Base-by-base conservation (phyloP, 2,797 vertebrate genomes). In the Erethizon dorsatum region DNA sequence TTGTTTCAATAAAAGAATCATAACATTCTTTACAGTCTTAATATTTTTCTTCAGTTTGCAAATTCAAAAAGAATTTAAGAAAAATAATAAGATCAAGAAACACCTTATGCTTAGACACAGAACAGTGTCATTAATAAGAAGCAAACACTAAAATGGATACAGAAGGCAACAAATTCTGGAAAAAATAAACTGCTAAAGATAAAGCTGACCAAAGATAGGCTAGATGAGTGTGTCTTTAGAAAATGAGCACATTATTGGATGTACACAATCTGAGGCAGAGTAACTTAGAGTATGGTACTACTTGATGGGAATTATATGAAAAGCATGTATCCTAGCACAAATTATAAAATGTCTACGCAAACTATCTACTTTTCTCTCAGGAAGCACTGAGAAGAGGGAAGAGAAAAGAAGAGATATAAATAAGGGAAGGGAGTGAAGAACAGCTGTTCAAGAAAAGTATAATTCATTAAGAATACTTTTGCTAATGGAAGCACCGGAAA, bases 21-120 rank as follows among this genome's bases (percentile, higher is more conserved):
- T 52, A 96, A 12, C 31, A 94, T 65, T 80, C 94, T 22, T 96
- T 79, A 96, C 0, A 67, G 28, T 56, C 59, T 91, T 85, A 91
- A 9, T 61, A 31, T 79, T 92, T 96, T 86, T 83, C 84, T 91
- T 97, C 61, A 83, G 22, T 94, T 75, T 94, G 28, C 31, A 86
- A 95, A 96, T 96, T 97, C 61, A 94, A 75, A 47, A 94, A 83
- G 45, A 52, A 9, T 88, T 92, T 41, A 95, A 61, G 83, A 83
- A 96, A 96, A 94, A 85, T 90, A 71, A 89, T 14, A 94, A 33
- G 61, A 96, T 77, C 85, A 97, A 91, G 65, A 17, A 56, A 63
- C 84, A 93, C 61, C 47, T 83, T 88, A 79, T 45, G 20, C 26
- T 95, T 50, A 95, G 61, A 96, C 37, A 92, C 1, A 92, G 63